Conservation (phyloP, 2,113 vertebrate species). For the Brachyistius frenatus region DNA sequence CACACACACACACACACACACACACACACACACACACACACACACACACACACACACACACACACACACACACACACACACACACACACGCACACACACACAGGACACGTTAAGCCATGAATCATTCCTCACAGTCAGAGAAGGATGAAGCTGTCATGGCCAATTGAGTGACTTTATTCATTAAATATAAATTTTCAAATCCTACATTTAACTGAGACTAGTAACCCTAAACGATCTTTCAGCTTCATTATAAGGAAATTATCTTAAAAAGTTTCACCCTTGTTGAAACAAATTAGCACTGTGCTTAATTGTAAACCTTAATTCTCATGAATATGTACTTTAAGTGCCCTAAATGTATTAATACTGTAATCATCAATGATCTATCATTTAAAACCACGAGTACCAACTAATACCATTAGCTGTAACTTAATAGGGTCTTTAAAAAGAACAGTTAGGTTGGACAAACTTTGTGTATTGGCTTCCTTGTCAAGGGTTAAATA, state of each 20-base stretch:
- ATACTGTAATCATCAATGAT: too few species aligned
- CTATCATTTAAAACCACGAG: too few species aligned
- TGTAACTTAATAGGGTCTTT: too few species aligned
- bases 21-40: constrained; percentile 14
- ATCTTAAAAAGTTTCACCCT: not conserved
- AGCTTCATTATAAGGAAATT: not conserved
- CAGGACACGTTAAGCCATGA: not conserved
- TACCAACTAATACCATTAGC: too few species aligned
- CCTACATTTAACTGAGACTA: not conserved
- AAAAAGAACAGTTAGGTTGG: too few species aligned
- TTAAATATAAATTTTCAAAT: not conserved
- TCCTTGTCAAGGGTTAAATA: too few species aligned
- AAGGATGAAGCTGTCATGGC: not conserved
- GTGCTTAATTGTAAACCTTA: too few species aligned
- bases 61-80: constrained; percentile 9
- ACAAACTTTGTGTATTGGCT: too few species aligned
- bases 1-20: too few species aligned
- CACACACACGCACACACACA: constrained; percentile 15
- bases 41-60: constrained; percentile 9
- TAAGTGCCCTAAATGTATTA: too few species aligned
- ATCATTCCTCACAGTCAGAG: not conserved
- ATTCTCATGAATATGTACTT: too few species aligned
- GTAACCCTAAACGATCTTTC: not conserved
- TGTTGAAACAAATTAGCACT: not conserved
- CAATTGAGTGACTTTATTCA: not conserved